Base-by-base conservation (phyloP, 2,797 vertebrate genomes). In the Microchirus variegatus region DNA sequence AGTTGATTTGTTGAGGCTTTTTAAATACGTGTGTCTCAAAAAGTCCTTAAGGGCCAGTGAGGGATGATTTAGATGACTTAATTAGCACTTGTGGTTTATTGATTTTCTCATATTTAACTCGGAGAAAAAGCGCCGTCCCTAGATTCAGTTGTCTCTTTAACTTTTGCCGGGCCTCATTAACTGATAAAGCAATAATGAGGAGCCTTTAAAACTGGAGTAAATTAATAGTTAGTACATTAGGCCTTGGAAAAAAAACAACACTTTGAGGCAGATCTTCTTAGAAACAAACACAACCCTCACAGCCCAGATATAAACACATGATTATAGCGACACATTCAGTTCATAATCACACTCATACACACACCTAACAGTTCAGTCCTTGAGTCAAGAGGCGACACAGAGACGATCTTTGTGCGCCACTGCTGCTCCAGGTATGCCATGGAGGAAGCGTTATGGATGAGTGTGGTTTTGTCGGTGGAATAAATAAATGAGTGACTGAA, bases 391-490 rank as follows among this genome's bases (percentile, higher is more conserved):
- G 36, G 47, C 46, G 73, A 36, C 67, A 81, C 75, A 87, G 5
- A 86, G 74, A 53, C 55, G 64, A 76, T 70, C 79, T 82, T 87
- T 91, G 87, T 89, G 36, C 37, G 15, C 55, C 42, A 0, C 12
- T 46, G 19, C 49, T 49, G 69, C 80, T 67, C 31, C 63, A 59
- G 67, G 77, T 78, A 68, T 58, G 66, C 67, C 53, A 38, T 35
- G 55, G 58, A 73, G 42, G 70, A 75, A 53, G 26, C 40, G 69
- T 76, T 81, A 65, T 64, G 65, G 67, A 59, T 71, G 70, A 70
- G 77, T 84, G 79, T 75, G 85, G 73, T 78, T 83, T 71, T 83
- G 70, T 16, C 10, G 66, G 38, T 19, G 49, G 31, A 44, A 40
- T 69, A 59, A 55, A 71, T 22, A 22, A 22, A 22, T 22, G 22